Base-by-base conservation (phyloP, 2,888 invertebrate species). In the Ctenicera cuprea region DNA sequence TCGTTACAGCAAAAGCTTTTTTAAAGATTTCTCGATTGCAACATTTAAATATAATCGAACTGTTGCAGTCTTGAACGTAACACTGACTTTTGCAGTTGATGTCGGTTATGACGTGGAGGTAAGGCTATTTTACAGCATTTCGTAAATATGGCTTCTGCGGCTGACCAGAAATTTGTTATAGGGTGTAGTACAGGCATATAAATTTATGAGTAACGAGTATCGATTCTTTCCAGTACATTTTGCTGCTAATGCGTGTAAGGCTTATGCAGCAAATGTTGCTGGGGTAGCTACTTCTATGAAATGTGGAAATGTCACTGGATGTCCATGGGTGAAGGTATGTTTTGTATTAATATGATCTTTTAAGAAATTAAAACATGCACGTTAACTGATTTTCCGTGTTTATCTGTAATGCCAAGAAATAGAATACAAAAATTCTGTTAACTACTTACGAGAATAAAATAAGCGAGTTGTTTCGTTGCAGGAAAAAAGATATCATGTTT, bases 201-300 rank as follows among this genome's bases (percentile, higher is more conserved):
- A 41, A 41, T 41, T 41, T n/a, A 12, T 41, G 41, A 41, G 41
- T 41, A 41, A 41, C n/a, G 41, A 41, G 14, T 41, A 41, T 41
- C 41, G 41, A 41, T n/a, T n/a, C 1, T 41, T 41, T 14, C 41
- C 41, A 14, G 12, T 41, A n/a, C 41, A 14, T 41, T 41, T 11
- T 41, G n/a, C 12, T 1, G 41, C 14, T 0, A 41, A 41, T n/a
- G 1, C n/a, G 0, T 41, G 41, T n/a, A n/a, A 41, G 12, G 41
- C n/a, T 2, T n/a, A 12, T n/a, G 41, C 12, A 14, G 12, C 41
- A 12, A 41, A 41, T 41, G 2, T 41, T 4, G 14, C 14, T 12
- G 41, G 41, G 1, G 1, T 41, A n/a, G 4, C 1, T 2, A 41
- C 26, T 5, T 1, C n/a, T 12, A 12, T 41, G 12, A n/a, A 41